Evolutionary conservation across 2,797 vertebrate species (phyloP).

Genomic region (Sebastolobus altivelis): DNA sequence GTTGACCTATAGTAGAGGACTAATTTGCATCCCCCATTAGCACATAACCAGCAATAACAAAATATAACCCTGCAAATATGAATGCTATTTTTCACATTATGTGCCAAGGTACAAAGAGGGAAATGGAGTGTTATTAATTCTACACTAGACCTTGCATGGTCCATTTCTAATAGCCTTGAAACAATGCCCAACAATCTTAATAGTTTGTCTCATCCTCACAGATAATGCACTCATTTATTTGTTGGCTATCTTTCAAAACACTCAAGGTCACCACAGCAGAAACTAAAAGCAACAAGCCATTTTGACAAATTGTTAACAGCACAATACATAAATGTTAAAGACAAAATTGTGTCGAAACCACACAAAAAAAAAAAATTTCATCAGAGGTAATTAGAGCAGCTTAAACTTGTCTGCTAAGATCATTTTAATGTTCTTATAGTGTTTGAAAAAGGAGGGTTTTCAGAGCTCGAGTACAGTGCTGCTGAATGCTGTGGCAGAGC

Average conservation of each 20-base stretch:
- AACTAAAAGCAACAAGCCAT: conserved; percentile 34
- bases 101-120: background rate
- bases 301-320: conserved; percentile 33
- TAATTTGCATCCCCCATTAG: background rate
- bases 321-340: conserved; percentile 23
- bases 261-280: conserved; percentile 12
- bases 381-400: conserved; percentile 16
- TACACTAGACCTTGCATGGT: background rate
- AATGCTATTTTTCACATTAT: background rate
- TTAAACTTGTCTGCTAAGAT: conserved; percentile 25
- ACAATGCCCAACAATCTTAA: background rate
- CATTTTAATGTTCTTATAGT: conserved; percentile 43
- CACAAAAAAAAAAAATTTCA: conserved; percentile 21
- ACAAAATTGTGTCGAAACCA: background rate
- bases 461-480: conserved; percentile 2
- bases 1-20: background rate
- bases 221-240: conserved; percentile 30
- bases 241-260: conserved; percentile 34
- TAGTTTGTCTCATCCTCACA: conserved; percentile 19
- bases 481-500: conserved; percentile 16
- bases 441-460: conserved; percentile 25
- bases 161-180: conserved; percentile 10
- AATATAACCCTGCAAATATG: background rate
- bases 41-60: background rate
- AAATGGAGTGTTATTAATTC: background rate